These are phyloP conservation scores for Hyles vespertilio DNA, from an alignment of 1,140 invertebrate species.

Conservation along the genomic window DNA sequence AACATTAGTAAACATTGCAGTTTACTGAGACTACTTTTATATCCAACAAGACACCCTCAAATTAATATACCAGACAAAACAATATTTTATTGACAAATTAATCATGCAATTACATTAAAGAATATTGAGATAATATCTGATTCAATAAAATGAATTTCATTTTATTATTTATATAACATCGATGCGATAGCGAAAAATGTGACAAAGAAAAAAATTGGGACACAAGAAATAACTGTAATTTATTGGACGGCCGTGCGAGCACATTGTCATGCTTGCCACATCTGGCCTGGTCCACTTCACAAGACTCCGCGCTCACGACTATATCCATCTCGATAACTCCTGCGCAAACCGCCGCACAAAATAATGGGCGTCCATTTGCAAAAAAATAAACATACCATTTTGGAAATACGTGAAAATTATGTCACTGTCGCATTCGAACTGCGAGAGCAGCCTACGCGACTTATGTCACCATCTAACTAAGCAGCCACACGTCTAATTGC, in stretches of 20 bases:
- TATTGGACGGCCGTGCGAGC: background rate
- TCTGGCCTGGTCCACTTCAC: slow-evolving; percentile 4
- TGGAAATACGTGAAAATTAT: slow-evolving; percentile 53
- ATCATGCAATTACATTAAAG: too few species aligned
- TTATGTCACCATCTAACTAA: slow-evolving; percentile 45
- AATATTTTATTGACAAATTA: too few species aligned
- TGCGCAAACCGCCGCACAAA: background rate
- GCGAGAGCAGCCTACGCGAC: slow-evolving; percentile 44
- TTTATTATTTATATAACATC: background rate
- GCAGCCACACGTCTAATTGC: slow-evolving; percentile 31
- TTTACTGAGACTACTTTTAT: too few species aligned
- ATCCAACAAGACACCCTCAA: too few species aligned
- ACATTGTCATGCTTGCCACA: slow-evolving; percentile 7
- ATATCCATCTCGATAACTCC: background rate
- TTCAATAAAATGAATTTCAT: too few species aligned
- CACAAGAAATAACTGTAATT: slow-evolving; percentile 7
- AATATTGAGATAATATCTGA: too few species aligned
- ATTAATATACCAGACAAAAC: too few species aligned
- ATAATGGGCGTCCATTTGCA: background rate
- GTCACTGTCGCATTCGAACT: slow-evolving; percentile 32
- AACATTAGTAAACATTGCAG: too few species aligned
- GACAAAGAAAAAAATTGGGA: slow-evolving; percentile 6
- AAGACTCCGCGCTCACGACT: background rate
- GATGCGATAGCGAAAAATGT: background rate
- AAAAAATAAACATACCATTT: slow-evolving; percentile 27